A percentile compares a stretch with the other conserved stretches of the same genome.
These are phyloP conservation scores for Hylyphantes graminicola DNA, from an alignment of 1,140 invertebrate species.

Conservation along the genomic window DNA sequence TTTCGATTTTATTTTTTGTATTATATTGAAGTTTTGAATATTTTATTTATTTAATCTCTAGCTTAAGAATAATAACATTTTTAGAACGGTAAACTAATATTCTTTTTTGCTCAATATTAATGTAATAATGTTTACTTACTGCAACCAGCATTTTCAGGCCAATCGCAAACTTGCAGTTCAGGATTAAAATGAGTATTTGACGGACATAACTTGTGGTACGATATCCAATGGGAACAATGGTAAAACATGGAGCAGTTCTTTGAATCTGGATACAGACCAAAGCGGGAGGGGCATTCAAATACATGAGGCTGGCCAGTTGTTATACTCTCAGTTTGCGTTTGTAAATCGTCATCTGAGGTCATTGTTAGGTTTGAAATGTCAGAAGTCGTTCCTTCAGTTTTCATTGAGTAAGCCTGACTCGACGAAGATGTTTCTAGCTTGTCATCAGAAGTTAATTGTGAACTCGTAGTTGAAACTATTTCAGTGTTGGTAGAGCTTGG, in stretches of 20 bases:
- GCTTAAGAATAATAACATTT: too few relatives aligned
- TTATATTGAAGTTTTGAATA: neutral
- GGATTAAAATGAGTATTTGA: slow-evolving; percentile 72
- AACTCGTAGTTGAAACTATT: neutral
- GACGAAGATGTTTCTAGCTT: too few relatives aligned
- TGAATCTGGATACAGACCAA: slow-evolving; percentile 62
- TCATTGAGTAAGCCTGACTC: neutral
- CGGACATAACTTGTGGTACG: slow-evolving; percentile 70
- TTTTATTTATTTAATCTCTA: too few relatives aligned
- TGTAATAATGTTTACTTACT: slow-evolving; percentile 3
- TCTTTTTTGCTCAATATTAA: neutral
- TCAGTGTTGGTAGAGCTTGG: neutral
- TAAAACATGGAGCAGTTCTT: slow-evolving; percentile 65
- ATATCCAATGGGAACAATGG: slow-evolving; percentile 64
- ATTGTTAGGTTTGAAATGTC: too few relatives aligned
- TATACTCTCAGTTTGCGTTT: neutral
- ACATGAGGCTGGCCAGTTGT: neutral
- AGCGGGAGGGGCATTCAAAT: slow-evolving; percentile 18
- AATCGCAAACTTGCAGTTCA: slow-evolving; percentile 71
- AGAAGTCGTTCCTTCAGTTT: neutral
- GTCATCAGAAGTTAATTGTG: too few relatives aligned
- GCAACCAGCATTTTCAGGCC: slow-evolving; percentile 61
- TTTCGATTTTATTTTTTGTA: too few relatives aligned
- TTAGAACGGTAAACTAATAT: neutral
- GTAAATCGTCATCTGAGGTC: neutral